Evolutionary conservation across 2,797 vertebrate genomes (phyloP), one percentile per base, ranked within the genome.

Genomic region (Tolypeutes matacus): DNA sequence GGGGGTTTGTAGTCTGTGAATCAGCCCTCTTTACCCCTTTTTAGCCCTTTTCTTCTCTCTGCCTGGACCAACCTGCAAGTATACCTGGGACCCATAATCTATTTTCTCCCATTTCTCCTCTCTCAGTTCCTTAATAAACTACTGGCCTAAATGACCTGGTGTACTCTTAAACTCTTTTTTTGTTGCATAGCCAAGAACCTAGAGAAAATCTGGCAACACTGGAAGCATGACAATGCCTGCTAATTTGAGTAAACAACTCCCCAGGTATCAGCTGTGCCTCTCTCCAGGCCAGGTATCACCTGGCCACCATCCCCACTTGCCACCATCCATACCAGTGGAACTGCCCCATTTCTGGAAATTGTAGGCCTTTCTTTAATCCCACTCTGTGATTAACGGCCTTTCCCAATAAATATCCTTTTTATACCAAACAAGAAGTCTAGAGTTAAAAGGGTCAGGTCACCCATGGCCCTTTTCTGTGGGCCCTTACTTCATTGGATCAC

Each of bases 251-350:
- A 34, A 60, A 12, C 14, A 2, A 3, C 67, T 64, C 58, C 34
- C 15, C 18, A 1, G 0, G 9, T 25, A 17, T 20, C 4, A 1
- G 27, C 15, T 25, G 9, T 27, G 60, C 18, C 72, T 58, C 11
- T 49, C 11, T 23, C 49, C 27, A 0, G 4, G 2, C 8, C 3
- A 8, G 83, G 73, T 25, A 42, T 20, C 56, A 18, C 5, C 4
- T 14, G 58, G 73, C 18, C 25, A 0, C 69, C 60, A 0, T 29
- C 20, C 29, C 76, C 1, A 0, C 56, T 9, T 82, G 39, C 14
- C 25, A 39, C 21, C 6, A 31, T 36, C 56, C 9, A 10, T 4
- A 39, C 34, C 77, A 34, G 27, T 0, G 31, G 31, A 78, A 49
- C 27, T n/a, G 39, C 27, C n/a, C 42, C 42, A 18, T 56, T 73